phyloP scores from a whole-genome alignment of 2,797 vertebrate species.

The Parauchenoglanis punctatus region DNA sequence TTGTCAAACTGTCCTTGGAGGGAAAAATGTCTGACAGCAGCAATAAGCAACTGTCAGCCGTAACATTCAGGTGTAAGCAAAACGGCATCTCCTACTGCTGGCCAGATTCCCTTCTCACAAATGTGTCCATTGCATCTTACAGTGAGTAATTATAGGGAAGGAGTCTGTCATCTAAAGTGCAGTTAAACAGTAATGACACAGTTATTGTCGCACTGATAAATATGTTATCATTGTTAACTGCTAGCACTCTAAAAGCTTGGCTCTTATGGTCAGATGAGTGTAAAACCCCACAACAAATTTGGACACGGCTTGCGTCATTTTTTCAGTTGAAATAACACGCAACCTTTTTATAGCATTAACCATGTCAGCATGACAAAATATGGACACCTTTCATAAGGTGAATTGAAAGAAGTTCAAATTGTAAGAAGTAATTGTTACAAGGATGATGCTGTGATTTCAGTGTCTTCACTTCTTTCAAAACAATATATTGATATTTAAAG shows the following conservation, averaged over 20 bases:
- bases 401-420: no score
- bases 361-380: neutral
- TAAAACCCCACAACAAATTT: neutral
- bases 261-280: neutral
- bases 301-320: neutral
- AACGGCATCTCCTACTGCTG: neutral
- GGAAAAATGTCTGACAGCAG: slow-evolving; percentile 24
- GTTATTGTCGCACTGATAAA: slow-evolving; percentile 27
- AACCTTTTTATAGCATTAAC: neutral
- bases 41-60: slow-evolving; percentile 28
- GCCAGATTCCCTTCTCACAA: slow-evolving; percentile 15
- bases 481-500: neutral
- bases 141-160: slow-evolving; percentile 5
- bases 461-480: neutral
- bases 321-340: neutral
- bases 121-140: neutral
- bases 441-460: neutral
- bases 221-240: slow-evolving; percentile 22
- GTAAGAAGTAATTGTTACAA: neutral
- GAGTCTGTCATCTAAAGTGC: neutral
- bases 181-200: slow-evolving; percentile 37
- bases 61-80: slow-evolving; percentile 10
- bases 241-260: neutral
- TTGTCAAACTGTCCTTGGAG: slow-evolving; percentile 32
- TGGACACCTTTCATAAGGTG: neutral